A percentile compares a stretch with the other conserved stretches of the same genome.
Evolutionary conservation across 2,797 vertebrate species (phyloP).

Genomic region (Sylvilagus floridanus): DNA sequence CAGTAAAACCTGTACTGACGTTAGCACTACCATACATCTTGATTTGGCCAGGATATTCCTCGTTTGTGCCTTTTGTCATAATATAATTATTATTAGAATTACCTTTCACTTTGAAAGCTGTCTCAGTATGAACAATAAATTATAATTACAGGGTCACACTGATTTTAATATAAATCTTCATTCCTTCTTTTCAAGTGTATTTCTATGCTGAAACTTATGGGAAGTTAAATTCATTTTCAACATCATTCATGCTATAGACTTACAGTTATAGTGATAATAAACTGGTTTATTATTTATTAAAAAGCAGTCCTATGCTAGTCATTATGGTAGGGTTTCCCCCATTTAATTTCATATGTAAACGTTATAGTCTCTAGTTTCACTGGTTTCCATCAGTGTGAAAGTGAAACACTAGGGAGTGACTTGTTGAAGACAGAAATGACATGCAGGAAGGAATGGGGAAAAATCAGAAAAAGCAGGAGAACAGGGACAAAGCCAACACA

Average conservation of each 20-base stretch:
- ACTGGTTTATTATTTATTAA: constrained; percentile 30
- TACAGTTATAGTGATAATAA: not conserved
- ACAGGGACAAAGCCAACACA: not conserved
- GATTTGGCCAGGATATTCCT: not conserved
- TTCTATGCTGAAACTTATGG: constrained; percentile 36
- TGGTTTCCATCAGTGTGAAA: not conserved
- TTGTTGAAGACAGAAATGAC: not conserved
- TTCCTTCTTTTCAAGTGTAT: not conserved
- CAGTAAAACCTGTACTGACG: not conserved
- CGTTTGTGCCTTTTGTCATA: not conserved
- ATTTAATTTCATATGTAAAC: not conserved
- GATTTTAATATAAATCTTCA: constrained; percentile 30
- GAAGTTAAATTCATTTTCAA: not conserved
- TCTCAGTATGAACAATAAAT: constrained; percentile 31
- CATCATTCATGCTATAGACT: not conserved
- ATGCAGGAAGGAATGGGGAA: too few species aligned
- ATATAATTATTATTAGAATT: constrained; percentile 6
- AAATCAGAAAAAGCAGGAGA: not conserved
- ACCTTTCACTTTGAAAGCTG: constrained; percentile 40
- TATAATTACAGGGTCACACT: not conserved
- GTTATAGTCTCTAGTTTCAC: not conserved
- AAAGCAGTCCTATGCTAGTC: not conserved
- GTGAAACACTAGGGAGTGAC: not conserved
- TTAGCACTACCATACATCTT: not conserved
- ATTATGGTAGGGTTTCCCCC: not conserved